Percentiles rank a stretch among this genome's conserved stretches.
These are phyloP conservation scores for Diprion similis DNA, from an alignment of 1,140 invertebrate species.

Conservation along the genomic window DNA sequence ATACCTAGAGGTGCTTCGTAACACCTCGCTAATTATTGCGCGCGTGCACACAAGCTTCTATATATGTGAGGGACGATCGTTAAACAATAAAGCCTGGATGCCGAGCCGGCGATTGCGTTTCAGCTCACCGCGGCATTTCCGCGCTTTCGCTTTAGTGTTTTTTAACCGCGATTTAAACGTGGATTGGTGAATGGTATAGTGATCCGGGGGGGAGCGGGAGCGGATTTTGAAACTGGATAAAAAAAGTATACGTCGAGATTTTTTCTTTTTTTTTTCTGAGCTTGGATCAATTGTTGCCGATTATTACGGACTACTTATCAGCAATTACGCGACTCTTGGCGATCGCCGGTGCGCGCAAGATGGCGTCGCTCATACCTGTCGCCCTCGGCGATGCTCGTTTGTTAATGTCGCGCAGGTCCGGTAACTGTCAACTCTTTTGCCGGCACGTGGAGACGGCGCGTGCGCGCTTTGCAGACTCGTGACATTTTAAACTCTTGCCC, in stretches of 20 bases:
- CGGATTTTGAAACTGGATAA: too few relatives aligned
- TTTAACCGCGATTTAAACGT: not conserved
- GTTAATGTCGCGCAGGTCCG: slow-evolving; percentile 6
- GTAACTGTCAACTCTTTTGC: slow-evolving; percentile 5
- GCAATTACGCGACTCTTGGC: too few relatives aligned
- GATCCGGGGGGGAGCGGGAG: too few relatives aligned
- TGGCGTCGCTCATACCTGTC: not conserved
- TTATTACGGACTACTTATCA: too few relatives aligned
- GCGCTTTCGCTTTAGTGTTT: not conserved
- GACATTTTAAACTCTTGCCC: not conserved
- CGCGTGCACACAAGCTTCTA: not conserved
- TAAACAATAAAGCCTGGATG: not conserved
- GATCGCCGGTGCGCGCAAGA: too few relatives aligned
- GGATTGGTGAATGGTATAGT: too few relatives aligned
- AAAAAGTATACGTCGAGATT: too few relatives aligned
- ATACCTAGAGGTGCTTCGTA: not conserved
- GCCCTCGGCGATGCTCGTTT: not conserved
- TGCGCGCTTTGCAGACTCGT: not conserved
- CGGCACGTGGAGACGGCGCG: not conserved
- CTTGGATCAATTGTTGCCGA: too few relatives aligned
- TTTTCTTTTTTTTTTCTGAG: too few relatives aligned
- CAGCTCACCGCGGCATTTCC: not conserved
- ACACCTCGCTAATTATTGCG: slow-evolving; percentile 3
- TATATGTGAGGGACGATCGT: not conserved
- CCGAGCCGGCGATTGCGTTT: not conserved